These are phyloP conservation scores for Platycercus adscitus DNA, from an alignment of 2,113 vertebrate species.

Conservation along the genomic window DNA sequence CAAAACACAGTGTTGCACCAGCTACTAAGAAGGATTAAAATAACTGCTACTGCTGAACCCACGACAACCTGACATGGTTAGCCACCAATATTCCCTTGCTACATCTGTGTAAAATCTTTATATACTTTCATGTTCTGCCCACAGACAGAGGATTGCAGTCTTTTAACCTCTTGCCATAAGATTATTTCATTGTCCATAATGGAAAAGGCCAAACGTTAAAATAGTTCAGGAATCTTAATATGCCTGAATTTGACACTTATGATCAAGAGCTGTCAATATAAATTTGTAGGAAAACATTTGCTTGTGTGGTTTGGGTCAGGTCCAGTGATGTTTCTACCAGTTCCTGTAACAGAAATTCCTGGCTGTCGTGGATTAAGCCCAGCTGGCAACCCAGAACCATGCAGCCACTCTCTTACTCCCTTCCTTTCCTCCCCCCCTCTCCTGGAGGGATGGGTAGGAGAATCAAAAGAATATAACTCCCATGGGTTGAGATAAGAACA, in stretches of 20 bases:
- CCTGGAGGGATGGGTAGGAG: too few species aligned
- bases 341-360: not conserved
- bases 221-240: not conserved
- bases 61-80: fast-evolving
- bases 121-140: not conserved
- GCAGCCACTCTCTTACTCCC: too few species aligned
- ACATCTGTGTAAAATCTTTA: not conserved
- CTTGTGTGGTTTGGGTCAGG: not conserved
- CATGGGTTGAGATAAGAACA: too few species aligned
- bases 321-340: not conserved
- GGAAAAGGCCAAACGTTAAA: not conserved
- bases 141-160: not conserved
- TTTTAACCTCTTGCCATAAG: not conserved
- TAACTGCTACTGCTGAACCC: too few species aligned
- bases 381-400: too few species aligned
- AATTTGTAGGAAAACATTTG: not conserved
- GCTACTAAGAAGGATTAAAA: too few species aligned
- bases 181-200: not conserved
- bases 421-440: too few species aligned
- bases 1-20: too few species aligned
- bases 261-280: not conserved
- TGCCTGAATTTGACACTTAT: not conserved
- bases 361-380: not conserved
- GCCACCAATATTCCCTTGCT: not conserved
- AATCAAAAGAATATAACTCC: too few species aligned